phyloP scores from a whole-genome alignment of 2,797 vertebrate genomes.

The Simalia tracyae region DNA sequence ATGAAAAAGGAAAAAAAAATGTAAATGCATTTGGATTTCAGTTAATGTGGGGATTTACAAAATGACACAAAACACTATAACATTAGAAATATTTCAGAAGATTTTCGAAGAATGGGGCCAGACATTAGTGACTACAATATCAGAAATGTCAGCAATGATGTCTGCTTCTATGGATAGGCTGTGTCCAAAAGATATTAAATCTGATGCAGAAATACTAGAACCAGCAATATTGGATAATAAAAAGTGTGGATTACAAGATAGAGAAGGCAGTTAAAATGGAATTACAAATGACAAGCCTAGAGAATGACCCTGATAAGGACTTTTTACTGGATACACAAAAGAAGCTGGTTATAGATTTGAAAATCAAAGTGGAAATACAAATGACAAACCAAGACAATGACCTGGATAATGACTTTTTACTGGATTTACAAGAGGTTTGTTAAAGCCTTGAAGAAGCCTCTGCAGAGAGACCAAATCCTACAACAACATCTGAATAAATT shows the following conservation, averaged over 20 bases:
- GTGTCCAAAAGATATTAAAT: not conserved
- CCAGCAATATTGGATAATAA: not conserved
- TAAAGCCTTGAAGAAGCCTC: not conserved
- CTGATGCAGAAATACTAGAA: not conserved
- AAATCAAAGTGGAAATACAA: not conserved
- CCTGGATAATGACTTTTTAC: not conserved
- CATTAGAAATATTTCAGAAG: not conserved
- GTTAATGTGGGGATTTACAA: not conserved
- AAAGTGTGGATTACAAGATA: not conserved
- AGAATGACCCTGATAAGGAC: not conserved
- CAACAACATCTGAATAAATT: not conserved
- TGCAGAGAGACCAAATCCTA: not conserved
- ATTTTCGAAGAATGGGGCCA: not conserved
- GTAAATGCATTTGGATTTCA: not conserved
- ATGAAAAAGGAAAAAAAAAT: not conserved
- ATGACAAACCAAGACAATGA: not conserved
- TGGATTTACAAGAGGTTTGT: not conserved
- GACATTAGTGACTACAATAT: not conserved
- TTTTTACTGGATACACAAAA: not conserved
- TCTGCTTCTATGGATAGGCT: not conserved
- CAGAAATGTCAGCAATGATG: not conserved
- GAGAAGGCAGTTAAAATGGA: not conserved
- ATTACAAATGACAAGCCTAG: not conserved
- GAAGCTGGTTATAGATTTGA: not conserved
- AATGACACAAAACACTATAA: not conserved